A percentile compares a stretch with the other conserved stretches of the same genome.
phyloP scores from a whole-genome alignment of 2,797 vertebrate genomes.

The Peromyscus eremicus region DNA sequence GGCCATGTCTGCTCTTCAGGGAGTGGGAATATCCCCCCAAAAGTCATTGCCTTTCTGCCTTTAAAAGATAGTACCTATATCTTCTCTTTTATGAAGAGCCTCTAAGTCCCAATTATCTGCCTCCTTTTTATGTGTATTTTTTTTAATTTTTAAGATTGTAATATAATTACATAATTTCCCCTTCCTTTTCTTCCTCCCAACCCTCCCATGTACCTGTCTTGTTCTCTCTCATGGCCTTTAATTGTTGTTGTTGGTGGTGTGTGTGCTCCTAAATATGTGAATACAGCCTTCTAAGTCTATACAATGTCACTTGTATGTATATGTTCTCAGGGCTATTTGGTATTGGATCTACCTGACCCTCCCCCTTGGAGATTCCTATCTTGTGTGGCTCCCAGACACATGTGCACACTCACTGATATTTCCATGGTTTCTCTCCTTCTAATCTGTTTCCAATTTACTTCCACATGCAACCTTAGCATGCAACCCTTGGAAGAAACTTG shows the following conservation, averaged over 20 bases:
- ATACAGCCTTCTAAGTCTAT: background rate
- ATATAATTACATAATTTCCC: background rate
- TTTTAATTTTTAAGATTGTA: background rate
- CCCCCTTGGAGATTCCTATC: background rate
- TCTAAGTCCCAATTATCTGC: background rate
- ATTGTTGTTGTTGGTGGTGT: background rate
- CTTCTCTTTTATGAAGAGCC: background rate
- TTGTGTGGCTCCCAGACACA: background rate
- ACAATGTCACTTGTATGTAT: background rate
- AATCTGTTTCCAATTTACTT: conserved; percentile 14
- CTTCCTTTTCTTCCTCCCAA: background rate
- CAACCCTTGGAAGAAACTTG: background rate
- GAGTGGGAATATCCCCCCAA: background rate
- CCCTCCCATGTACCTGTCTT: background rate
- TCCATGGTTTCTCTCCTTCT: background rate
- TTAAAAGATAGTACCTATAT: background rate
- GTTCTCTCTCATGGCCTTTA: background rate
- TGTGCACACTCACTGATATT: background rate
- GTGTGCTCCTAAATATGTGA: background rate
- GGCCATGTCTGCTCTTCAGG: background rate
- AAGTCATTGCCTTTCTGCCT: background rate
- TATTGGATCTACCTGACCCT: background rate
- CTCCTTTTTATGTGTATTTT: background rate
- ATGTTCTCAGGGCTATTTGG: background rate
- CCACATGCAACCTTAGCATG: background rate